Base-by-base conservation (phyloP, 2,888 invertebrate species). In the Miltochrista miniata region DNA sequence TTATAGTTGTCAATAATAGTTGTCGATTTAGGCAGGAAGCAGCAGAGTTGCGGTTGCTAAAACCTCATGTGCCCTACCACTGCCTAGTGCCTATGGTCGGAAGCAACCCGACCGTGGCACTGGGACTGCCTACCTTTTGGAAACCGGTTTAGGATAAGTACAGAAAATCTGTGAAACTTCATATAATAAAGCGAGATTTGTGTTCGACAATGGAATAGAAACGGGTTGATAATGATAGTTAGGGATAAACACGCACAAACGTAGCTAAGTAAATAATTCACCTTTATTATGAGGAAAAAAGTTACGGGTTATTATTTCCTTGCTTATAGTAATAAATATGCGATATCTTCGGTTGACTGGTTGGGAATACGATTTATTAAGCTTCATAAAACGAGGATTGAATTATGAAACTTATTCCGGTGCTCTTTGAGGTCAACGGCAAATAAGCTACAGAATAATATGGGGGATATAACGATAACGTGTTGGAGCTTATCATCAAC, bases 321-420 rank as follows among this genome's bases (percentile, higher is more conserved):
- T 61, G 56, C 54, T 50, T 59, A 52, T 52, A 54, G 51, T 43
- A 56, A 68, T 70, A 68, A 68, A 70, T 67, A 70, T 40, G 38
- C 50, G 48, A 59, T 66, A 63, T 57, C 48, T 40, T n/a, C 58
- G 56, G 46, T 63, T 37, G 52, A 60, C 55, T 60, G 66, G 53
- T 56, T 55, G 54, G 52, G 51, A 56, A 61, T 56, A 65, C 62
- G 54, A 69, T 71, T 65, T 63, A 70, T 72, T 65, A 65, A 61
- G 51, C 54, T 51, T 43, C 61, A 64, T 54, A 55, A 68, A 60
- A 53, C 18, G 18, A 24, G 54, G 47, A 54, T 39, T 54, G 54
- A 60, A 61, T 67, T 72, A 59, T 54, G 55, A 54, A 64, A 68
- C 57, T 74, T 72, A 69, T 76, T 68, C 70, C 62, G 51, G 54